Evolutionary conservation across 2,888 invertebrate genomes (phyloP).

Genomic region (Philereme transversata): DNA sequence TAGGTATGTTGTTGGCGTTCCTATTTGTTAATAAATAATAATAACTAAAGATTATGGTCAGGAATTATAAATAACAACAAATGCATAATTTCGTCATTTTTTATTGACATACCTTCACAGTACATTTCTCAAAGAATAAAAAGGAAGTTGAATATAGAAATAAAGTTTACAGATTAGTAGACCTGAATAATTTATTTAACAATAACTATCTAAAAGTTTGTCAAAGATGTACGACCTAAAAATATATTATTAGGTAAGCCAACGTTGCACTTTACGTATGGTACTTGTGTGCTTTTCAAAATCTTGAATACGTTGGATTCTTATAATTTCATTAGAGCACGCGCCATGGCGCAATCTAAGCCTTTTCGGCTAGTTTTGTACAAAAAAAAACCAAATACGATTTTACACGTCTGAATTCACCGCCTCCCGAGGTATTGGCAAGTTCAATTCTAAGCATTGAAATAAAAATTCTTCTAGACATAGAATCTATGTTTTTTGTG

Average conservation of each 20-base stretch:
- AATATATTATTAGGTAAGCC: slow-evolving; percentile 37
- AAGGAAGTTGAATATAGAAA: slow-evolving; percentile 54
- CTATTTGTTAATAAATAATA: too few species aligned
- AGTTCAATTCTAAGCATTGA: slow-evolving; percentile 11
- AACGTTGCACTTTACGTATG: slow-evolving; percentile 37
- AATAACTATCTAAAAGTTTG: slow-evolving; percentile 55
- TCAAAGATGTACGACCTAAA: slow-evolving; percentile 28
- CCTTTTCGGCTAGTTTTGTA: slow-evolving; percentile 4
- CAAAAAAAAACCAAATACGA: slow-evolving; percentile 22
- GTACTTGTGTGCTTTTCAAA: slow-evolving; percentile 1
- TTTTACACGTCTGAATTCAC: slow-evolving; percentile 17
- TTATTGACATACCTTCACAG: slow-evolving; percentile 75
- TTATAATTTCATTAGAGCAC: slow-evolving; percentile 1
- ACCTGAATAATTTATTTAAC: slow-evolving; percentile 48
- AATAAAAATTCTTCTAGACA: neutral
- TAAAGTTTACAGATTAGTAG: slow-evolving; percentile 47
- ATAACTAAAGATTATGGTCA: neutral
- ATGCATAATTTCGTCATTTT: slow-evolving; percentile 43
- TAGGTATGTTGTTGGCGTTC: too few species aligned
- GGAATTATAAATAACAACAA: slow-evolving; percentile 9
- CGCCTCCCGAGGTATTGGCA: slow-evolving; percentile 26
- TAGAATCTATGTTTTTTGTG: slow-evolving; percentile 8
- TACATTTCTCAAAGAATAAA: slow-evolving; percentile 64
- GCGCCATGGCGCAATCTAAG: slow-evolving; percentile 7
- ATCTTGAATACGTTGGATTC: slow-evolving; percentile 26